Evolutionary conservation across 1,140 invertebrate genomes (phyloP).

Genomic region (Temnothorax longispinosus): DNA sequence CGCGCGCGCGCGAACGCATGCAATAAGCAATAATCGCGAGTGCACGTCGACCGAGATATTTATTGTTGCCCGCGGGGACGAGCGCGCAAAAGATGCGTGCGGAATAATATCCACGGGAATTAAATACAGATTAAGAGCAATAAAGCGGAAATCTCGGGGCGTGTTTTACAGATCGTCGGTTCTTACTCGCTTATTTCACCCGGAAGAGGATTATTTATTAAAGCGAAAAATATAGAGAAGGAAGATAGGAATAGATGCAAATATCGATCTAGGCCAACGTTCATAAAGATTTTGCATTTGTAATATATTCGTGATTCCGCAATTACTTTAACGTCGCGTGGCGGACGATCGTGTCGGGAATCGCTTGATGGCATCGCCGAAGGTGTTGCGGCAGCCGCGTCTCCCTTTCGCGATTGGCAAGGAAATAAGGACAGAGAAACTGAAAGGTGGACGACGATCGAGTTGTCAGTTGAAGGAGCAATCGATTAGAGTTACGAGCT

Average conservation of each 20-base stretch:
- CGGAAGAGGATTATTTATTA: constrained; percentile 22
- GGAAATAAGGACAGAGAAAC: neutral
- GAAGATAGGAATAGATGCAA: neutral
- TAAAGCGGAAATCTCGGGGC: constrained; percentile 45
- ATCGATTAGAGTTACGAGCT: constrained; percentile 54
- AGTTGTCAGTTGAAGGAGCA: constrained; percentile 53
- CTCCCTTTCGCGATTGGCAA: neutral
- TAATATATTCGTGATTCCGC: constrained; percentile 4
- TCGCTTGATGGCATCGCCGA: neutral
- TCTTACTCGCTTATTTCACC: neutral
- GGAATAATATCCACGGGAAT: constrained; percentile 51
- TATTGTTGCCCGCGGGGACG: constrained; percentile 51
- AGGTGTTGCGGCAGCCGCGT: neutral
- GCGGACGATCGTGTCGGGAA: neutral
- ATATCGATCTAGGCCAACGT: constrained; percentile 1
- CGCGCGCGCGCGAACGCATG: constrained; percentile 40
- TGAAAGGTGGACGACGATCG: constrained; percentile 34
- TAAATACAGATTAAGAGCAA: constrained; percentile 59
- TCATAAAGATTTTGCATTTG: neutral
- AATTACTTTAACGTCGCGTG: constrained; percentile 2
- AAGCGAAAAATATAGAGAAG: neutral
- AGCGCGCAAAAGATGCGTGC: constrained; percentile 48
- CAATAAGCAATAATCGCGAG: constrained; percentile 61
- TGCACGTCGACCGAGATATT: constrained; percentile 58
- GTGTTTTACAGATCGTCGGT: constrained; percentile 42